Base-by-base conservation (phyloP, 1,140 invertebrate species). In the Venustaconcha ellipsiformis region DNA sequence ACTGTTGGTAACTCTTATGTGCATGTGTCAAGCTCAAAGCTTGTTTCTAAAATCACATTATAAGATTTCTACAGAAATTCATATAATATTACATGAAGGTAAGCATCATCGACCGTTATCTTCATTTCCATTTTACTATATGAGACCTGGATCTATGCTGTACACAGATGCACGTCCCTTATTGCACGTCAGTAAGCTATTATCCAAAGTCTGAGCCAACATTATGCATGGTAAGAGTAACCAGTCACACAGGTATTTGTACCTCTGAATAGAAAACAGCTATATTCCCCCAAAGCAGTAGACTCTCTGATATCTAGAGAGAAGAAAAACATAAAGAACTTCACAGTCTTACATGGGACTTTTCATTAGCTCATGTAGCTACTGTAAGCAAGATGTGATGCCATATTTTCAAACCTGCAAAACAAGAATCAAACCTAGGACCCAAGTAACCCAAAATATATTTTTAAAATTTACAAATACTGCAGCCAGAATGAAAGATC, bases 281-380 rank as follows among this genome's bases (percentile, higher is more conserved):
- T n/a, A 83, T 64, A 70, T 72, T 74, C 60, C 81, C 81, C 81
- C 81, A 84, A 23, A 82, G 73, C 65, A 78, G 63, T 37, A 82
- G 64, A 18, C 75, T 70, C 57, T 66, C 73, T 70, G 79, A 74
- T 70, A 72, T 78, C 83, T 82, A 67, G 37, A 48, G 67, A 69
- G 64, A 74, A 72, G 72, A 55, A 74, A 56, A 65, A 57, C 12
- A 55, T 66, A 55, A 57, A 67, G 5, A 68, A 79, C 13, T 67
- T 23, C n/a, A 17, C 30, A 67, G 14, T 63, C 23, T 17, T 12
- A 37, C 11, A 63, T 2, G 59, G 4, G 26, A 26, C 37, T 48
- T 48, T 48, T 48, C 37, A 48, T 48, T 48, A 11, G 37, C 11
- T 48, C 37, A 48, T 48, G 37, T 2, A 48, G 37, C 0, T 48